These are phyloP conservation scores for Enteromius trimaculatus DNA, from an alignment of 2,797 vertebrate genomes.

Conservation along the genomic window DNA sequence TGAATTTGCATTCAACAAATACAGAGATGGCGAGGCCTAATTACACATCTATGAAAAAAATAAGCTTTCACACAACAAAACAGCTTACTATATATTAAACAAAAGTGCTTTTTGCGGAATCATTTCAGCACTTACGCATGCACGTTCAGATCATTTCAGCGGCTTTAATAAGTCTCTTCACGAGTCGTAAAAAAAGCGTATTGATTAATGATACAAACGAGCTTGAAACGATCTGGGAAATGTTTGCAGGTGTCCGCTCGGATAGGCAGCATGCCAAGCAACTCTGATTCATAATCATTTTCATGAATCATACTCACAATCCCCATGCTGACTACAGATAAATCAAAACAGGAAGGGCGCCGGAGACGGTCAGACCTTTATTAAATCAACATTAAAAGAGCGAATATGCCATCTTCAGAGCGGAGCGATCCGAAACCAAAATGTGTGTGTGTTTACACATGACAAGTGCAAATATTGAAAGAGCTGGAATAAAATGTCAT, in stretches of 20 bases:
- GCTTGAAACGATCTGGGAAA: conserved; percentile 28
- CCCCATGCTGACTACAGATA: conserved; percentile 14
- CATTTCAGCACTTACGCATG: background rate
- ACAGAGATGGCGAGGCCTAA: conserved; percentile 6
- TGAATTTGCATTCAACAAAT: conserved; percentile 1
- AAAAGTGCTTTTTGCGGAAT: background rate
- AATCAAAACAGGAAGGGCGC: conserved; percentile 9
- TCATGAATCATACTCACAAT: conserved; percentile 23
- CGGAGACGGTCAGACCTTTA: conserved; percentile 12
- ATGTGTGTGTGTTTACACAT: background rate
- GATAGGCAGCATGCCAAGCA: conserved; percentile 34
- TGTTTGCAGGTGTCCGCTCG: conserved; percentile 31
- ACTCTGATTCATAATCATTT: conserved; percentile 18
- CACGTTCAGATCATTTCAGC: background rate
- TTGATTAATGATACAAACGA: conserved; percentile 35
- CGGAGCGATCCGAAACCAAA: background rate
- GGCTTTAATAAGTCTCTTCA: conserved; percentile 43
- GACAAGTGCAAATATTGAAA: conserved; percentile 30
- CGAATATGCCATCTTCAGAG: conserved; percentile 1
- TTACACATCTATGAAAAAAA: background rate
- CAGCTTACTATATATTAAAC: background rate
- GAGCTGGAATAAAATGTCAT: conserved; percentile 3
- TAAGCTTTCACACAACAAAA: background rate
- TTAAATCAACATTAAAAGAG: conserved; percentile 35
- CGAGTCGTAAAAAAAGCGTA: background rate